phyloP scores from a whole-genome alignment of 2,113 vertebrate genomes.

The Haliaeetus leucogaster region DNA sequence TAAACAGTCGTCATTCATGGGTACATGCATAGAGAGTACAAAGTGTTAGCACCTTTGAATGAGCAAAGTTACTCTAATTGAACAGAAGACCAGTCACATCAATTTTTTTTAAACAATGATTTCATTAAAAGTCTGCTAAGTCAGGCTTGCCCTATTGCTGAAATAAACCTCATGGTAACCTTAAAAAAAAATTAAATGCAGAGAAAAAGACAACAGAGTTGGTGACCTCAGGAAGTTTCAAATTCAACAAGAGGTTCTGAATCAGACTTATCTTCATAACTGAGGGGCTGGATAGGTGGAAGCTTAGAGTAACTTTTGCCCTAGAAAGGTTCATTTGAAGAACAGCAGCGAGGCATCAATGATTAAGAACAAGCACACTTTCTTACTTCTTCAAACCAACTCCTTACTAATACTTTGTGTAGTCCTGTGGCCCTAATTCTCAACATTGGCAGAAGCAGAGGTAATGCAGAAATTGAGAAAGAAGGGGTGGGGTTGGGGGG shows the following conservation, averaged over 20 bases:
- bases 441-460: neutral
- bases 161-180: slow-evolving; percentile 3
- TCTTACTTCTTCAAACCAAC: neutral
- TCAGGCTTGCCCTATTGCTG: neutral
- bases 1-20: neutral
- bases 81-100: neutral
- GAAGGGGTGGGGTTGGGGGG: too few relatives aligned
- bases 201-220: neutral
- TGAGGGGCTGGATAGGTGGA: neutral
- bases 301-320: neutral
- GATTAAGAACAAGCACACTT: neutral
- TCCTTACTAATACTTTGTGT: neutral
- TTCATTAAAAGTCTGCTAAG: slow-evolving; percentile 6
- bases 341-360: neutral
- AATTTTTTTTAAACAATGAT: neutral
- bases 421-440: neutral
- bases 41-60: neutral
- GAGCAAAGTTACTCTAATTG: neutral
- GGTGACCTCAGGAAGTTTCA: neutral
- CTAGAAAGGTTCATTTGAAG: neutral
- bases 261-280: neutral
- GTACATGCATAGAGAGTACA: neutral
- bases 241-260: neutral
- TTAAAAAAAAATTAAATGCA: neutral
- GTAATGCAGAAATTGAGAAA: neutral